Conservation (phyloP, 2,797 vertebrate genomes). For the Pipistrellus pipistrellus region DNA sequence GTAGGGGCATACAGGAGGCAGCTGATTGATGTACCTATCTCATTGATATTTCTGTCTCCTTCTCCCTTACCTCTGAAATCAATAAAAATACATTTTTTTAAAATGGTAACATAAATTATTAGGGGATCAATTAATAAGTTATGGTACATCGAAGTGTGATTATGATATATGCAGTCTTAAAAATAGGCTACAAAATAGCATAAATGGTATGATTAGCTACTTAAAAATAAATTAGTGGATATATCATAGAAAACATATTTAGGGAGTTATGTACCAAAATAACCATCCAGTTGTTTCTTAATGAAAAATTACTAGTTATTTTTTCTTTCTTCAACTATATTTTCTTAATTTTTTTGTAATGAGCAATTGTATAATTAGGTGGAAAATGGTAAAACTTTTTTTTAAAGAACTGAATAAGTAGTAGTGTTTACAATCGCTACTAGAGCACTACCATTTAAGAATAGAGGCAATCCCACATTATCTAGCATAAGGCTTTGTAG, state of each 20-base stretch:
- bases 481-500: neutral
- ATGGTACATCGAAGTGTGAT: neutral
- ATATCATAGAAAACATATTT: constrained; percentile 16
- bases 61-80: too few species aligned
- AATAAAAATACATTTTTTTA: too few species aligned
- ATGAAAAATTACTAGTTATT: neutral
- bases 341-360: neutral
- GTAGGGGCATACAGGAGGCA: too few species aligned
- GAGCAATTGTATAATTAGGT: neutral
- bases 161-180: constrained; percentile 41
- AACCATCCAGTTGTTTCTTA: neutral
- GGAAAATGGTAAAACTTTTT: neutral
- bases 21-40: too few species aligned
- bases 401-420: neutral
- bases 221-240: constrained; percentile 10
- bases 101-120: neutral
- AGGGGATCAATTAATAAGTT: neutral
- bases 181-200: constrained; percentile 28
- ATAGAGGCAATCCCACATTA: neutral
- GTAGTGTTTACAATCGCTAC: neutral
- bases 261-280: neutral
- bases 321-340: constrained; percentile 33
- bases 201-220: neutral
- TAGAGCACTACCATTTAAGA: neutral
- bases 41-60: too few species aligned